Evolutionary conservation across 1,140 invertebrate species (phyloP).

Genomic region (Scylla paramamosain): DNA sequence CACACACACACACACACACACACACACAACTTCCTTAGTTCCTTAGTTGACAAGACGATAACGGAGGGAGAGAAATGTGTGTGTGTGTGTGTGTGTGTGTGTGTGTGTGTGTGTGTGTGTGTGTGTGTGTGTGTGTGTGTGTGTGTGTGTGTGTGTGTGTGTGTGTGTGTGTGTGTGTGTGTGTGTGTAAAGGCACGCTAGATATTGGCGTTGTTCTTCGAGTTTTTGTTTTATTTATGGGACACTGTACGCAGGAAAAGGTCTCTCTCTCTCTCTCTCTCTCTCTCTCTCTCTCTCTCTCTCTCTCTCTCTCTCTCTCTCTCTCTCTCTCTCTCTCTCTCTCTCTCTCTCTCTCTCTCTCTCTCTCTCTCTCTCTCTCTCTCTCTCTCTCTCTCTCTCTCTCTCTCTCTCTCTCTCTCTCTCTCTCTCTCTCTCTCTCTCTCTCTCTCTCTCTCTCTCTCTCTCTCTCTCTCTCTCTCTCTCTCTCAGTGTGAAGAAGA

Average conservation of each 20-base stretch:
- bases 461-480: not conserved
- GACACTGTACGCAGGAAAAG: not conserved
- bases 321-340: not conserved
- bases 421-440: too few species aligned
- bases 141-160: not conserved
- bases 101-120: not conserved
- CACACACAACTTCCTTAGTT: too few species aligned
- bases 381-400: not conserved
- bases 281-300: not conserved
- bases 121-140: not conserved
- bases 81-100: not conserved
- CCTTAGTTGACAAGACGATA: too few species aligned
- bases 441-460: too few species aligned
- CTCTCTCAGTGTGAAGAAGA: too few species aligned
- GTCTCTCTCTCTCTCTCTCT: not conserved
- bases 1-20: too few species aligned
- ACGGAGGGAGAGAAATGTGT: not conserved
- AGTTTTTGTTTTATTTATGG: too few species aligned
- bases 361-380: too few species aligned
- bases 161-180: not conserved
- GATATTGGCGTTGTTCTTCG: not conserved
- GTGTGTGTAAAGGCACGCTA: not conserved
- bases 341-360: not conserved
- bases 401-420: not conserved
- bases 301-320: not conserved